Evolutionary conservation across 1,140 invertebrate species (phyloP).

Genomic region (Drosophila rhopaloa): DNA sequence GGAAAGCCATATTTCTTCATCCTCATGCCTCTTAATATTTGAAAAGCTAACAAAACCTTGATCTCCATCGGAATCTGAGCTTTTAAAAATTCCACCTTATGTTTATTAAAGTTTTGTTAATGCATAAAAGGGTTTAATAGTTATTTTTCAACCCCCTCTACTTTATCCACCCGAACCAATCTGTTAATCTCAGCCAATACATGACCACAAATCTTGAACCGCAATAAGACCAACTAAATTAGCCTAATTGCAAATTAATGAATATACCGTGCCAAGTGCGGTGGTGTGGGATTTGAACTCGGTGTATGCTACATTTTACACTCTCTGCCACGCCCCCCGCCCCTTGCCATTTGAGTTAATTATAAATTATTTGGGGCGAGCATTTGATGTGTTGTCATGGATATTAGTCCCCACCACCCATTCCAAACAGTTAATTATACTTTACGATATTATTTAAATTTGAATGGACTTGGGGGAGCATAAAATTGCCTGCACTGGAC

Average conservation of each 20-base stretch:
- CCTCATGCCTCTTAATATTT: too few relatives aligned
- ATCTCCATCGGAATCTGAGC: too few relatives aligned
- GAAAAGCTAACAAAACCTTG: too few relatives aligned
- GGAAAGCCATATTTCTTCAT: too few relatives aligned
- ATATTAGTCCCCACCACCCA: constrained; percentile 5
- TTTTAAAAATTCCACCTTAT: too few relatives aligned
- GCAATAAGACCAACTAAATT: constrained; percentile 30
- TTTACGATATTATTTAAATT: constrained; percentile 34
- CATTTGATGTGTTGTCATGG: constrained; percentile 49
- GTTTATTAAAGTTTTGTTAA: too few relatives aligned
- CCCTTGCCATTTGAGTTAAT: constrained; percentile 33
- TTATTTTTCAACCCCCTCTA: too few relatives aligned
- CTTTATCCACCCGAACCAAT: neutral
- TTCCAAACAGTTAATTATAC: constrained; percentile 16
- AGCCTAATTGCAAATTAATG: constrained; percentile 48
- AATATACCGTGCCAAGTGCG: constrained; percentile 13
- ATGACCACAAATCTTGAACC: constrained; percentile 19
- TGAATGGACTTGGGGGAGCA: neutral
- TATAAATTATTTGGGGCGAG: constrained; percentile 36
- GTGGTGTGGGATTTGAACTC: neutral
- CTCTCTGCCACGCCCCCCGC: neutral
- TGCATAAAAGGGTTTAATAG: too few relatives aligned
- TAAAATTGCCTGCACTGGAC: neutral
- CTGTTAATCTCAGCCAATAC: neutral
- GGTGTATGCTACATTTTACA: constrained; percentile 22